These are phyloP conservation scores for Callyntrura sp. DNA, from an alignment of 2,888 invertebrate genomes.

Conservation along the genomic window DNA sequence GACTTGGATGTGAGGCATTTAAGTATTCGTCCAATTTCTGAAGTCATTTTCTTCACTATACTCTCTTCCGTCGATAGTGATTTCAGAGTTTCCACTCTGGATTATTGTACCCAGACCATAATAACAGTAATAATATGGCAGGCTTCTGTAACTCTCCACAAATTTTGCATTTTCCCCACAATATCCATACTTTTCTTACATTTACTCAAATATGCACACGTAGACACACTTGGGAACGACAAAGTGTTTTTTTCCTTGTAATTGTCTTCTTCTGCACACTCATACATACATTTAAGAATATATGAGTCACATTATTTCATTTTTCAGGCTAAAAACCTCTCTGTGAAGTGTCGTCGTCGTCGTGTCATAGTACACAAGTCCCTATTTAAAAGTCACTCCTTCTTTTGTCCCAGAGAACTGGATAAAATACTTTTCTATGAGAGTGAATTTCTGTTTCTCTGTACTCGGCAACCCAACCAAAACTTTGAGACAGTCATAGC, in stretches of 20 bases:
- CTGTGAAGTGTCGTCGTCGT: no score
- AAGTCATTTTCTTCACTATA: constrained; percentile 81
- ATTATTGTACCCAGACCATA: constrained; percentile 35
- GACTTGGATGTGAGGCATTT: constrained; percentile 83
- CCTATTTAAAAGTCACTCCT: constrained; percentile 22
- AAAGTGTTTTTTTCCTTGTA: not conserved
- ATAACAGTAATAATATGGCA: not conserved
- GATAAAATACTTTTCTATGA: constrained; percentile 26
- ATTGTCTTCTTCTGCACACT: not conserved
- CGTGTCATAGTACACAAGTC: not conserved
- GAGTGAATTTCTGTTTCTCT: not conserved
- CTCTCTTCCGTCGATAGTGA: constrained; percentile 48
- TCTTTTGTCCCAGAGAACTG: constrained; percentile 4
- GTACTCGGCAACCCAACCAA: not conserved
- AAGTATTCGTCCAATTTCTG: constrained; percentile 81
- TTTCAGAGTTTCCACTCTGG: constrained; percentile 51
- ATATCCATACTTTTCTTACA: not conserved
- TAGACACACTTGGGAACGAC: not conserved
- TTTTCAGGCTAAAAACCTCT: no score
- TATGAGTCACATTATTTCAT: constrained; percentile 14
- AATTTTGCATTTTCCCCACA: not conserved
- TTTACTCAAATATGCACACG: not conserved
- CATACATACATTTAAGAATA: not conserved
- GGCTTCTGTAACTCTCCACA: not conserved
- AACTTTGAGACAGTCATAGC: not conserved